These are phyloP conservation scores for Pleuronectes platessa DNA, from an alignment of 2,113 vertebrate genomes.

Conservation along the genomic window DNA sequence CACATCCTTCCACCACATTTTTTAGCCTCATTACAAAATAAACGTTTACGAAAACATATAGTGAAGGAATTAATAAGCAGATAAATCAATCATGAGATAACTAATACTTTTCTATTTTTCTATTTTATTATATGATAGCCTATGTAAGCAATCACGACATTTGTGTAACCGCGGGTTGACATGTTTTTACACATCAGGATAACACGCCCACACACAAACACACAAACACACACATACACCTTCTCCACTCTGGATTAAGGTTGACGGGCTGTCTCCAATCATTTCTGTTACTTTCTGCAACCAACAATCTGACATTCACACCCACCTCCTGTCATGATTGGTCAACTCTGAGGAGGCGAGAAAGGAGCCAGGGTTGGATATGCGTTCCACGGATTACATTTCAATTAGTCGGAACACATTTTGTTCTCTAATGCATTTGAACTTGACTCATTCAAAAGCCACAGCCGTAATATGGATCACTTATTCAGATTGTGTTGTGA, in stretches of 20 bases:
- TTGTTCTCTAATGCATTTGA: not conserved
- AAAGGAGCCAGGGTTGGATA: not conserved
- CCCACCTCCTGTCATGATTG: not conserved
- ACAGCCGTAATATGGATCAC: not conserved
- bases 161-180: too few species aligned
- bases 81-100: not conserved
- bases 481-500: not conserved
- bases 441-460: not conserved
- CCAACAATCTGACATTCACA: slow-evolving; percentile 2
- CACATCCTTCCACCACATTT: too few species aligned
- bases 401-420: not conserved
- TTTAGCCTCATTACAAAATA: too few species aligned
- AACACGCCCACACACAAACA: not conserved
- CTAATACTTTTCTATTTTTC: not conserved
- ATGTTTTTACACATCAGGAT: not conserved
- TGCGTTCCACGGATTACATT: not conserved
- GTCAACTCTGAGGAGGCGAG: not conserved
- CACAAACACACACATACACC: not conserved
- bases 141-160: too few species aligned
- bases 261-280: not conserved
- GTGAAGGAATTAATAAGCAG: too few species aligned
- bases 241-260: not conserved
- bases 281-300: not conserved
- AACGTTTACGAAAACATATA: too few species aligned
- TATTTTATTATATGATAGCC: not conserved